Conservation (phyloP, 2,888 invertebrate genomes). For the Clepsis dumicolana region DNA sequence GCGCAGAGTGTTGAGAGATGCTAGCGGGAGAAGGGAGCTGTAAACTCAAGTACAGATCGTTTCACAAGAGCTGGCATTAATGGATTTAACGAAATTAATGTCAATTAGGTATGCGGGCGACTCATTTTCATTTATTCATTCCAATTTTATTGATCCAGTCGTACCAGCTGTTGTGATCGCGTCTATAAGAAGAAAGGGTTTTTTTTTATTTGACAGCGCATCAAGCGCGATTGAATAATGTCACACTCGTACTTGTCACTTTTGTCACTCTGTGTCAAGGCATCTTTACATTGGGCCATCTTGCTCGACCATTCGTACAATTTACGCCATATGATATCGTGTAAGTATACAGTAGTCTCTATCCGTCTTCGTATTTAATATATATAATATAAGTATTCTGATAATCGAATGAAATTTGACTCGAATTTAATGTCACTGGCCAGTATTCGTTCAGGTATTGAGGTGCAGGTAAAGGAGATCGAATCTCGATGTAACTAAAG, state of each 20-base stretch:
- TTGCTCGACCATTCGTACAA: constrained; percentile 26
- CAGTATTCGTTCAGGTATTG: constrained; percentile 39
- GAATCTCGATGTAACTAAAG: constrained; percentile 40
- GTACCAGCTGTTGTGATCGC: no score
- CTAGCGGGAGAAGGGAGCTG: no score
- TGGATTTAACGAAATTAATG: no score
- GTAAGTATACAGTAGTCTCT: constrained; percentile 29
- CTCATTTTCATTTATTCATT: no score
- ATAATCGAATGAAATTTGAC: constrained; percentile 42
- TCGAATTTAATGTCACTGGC: constrained; percentile 27
- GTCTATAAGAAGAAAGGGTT: no score
- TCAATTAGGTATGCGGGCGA: no score
- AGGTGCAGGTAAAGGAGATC: constrained; percentile 32
- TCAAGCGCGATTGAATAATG: not conserved
- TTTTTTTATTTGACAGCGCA: not conserved
- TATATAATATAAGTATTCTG: constrained; percentile 37
- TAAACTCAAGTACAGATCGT: no score
- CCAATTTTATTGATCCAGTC: no score
- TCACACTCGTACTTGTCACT: not conserved
- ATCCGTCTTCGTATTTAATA: constrained; percentile 29
- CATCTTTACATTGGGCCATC: not conserved
- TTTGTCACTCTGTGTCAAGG: not conserved
- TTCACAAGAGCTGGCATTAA: no score
- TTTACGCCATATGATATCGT: constrained; percentile 35
- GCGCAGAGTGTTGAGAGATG: no score